These are phyloP conservation scores for Oncorhynchus masou DNA, from an alignment of 2,113 vertebrate species.

Conservation along the genomic window DNA sequence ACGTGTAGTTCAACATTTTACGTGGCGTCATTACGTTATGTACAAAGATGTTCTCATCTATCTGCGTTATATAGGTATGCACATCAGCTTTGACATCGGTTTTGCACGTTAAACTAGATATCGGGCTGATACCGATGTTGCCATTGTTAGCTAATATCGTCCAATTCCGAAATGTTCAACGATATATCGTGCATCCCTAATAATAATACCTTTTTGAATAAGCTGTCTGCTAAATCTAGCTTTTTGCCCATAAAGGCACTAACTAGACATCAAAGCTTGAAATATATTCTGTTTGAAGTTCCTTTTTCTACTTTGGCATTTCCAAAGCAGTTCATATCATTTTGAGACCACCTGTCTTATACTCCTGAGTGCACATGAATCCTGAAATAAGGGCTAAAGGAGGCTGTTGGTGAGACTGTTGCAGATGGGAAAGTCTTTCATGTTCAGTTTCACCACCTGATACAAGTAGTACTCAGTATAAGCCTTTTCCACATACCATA, in stretches of 20 bases:
- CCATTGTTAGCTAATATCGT: no score
- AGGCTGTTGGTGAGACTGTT: background rate
- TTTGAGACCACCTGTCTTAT: constrained; percentile 26
- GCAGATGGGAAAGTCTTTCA: background rate
- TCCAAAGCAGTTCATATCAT: constrained; percentile 22
- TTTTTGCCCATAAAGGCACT: constrained; percentile 33
- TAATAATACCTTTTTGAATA: constrained; percentile 32
- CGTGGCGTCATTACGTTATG: no score
- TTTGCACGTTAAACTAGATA: no score
- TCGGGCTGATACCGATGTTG: no score
- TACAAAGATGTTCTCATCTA: no score
- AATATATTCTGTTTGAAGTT: constrained; percentile 52
- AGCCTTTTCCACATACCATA: no score
- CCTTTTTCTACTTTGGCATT: constrained; percentile 28
- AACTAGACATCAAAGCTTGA: constrained; percentile 58
- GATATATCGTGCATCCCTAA: background rate
- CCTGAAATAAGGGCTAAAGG: constrained; percentile 10
- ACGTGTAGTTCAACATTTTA: no score
- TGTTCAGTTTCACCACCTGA: no score
- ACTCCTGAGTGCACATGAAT: background rate
- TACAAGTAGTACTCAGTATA: no score
- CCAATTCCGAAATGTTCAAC: no score
- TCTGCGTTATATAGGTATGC: no score
- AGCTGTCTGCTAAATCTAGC: constrained; percentile 27
- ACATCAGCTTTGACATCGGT: no score